These are phyloP conservation scores for Loxodonta africana DNA, from an alignment of 2,113 vertebrate genomes.

Conservation along the genomic window DNA sequence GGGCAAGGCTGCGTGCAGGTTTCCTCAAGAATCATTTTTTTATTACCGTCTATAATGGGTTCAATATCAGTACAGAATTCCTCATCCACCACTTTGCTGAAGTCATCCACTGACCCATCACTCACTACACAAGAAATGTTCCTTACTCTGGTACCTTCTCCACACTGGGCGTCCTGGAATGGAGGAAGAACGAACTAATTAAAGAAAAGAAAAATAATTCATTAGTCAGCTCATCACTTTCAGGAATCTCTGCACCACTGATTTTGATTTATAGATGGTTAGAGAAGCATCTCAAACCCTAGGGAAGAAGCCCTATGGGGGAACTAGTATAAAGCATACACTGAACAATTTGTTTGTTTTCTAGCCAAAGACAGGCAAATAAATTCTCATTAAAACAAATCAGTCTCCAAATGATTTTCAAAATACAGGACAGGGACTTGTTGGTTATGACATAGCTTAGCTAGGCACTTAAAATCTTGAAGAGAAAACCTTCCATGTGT, in stretches of 20 bases:
- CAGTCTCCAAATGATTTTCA: constrained; percentile 55
- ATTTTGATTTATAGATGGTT: constrained; percentile 73
- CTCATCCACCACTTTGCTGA: constrained; percentile 94
- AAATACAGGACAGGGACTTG: constrained; percentile 18
- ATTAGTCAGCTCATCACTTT: constrained; percentile 37
- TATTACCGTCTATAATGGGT: constrained; percentile 90
- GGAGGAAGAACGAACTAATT: constrained; percentile 71
- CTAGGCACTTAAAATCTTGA: constrained; percentile 25
- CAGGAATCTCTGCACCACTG: constrained; percentile 66
- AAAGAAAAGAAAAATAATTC: constrained; percentile 66
- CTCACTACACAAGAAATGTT: constrained; percentile 97
- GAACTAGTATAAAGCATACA: constrained; percentile 46
- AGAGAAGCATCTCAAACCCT: constrained; percentile 42
- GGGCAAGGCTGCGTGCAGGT: constrained; percentile 96
- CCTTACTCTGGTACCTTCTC: constrained; percentile 93
- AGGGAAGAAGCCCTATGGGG: constrained; percentile 54
- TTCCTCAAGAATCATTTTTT: constrained; percentile 92
- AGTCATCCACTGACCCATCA: constrained; percentile 91
- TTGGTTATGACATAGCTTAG: constrained; percentile 30
- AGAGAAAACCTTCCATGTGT: neutral
- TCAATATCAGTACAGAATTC: constrained; percentile 95
- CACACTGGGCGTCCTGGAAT: constrained; percentile 94
- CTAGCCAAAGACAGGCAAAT: constrained; percentile 70
- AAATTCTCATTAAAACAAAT: constrained; percentile 75
- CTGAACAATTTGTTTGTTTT: constrained; percentile 71